These are phyloP conservation scores for Eupithecia centaureata DNA, from an alignment of 2,888 invertebrate species.

Conservation along the genomic window DNA sequence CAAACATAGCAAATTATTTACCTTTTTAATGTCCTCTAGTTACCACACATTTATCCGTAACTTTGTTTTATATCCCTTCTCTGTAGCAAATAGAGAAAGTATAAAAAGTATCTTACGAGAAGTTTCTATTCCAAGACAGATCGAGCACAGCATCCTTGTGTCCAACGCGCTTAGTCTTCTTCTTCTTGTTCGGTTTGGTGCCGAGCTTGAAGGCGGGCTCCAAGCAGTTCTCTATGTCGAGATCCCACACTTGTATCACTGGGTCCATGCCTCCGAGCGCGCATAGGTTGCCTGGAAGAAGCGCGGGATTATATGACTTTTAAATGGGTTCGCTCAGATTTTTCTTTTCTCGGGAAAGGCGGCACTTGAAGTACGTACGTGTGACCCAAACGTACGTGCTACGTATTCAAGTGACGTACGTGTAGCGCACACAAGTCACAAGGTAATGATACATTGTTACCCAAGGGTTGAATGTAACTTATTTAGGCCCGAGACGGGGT, in stretches of 20 bases:
- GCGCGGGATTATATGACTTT: slow-evolving; percentile 25
- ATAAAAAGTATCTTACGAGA: slow-evolving; percentile 75
- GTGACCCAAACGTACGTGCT: too few relatives aligned
- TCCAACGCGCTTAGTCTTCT: slow-evolving; percentile 87
- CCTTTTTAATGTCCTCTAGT: too few relatives aligned
- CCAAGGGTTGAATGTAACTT: too few relatives aligned
- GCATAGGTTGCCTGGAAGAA: slow-evolving; percentile 89
- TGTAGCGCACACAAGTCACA: too few relatives aligned
- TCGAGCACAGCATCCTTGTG: slow-evolving; percentile 96
- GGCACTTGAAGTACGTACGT: too few relatives aligned
- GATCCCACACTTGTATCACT: slow-evolving; percentile 97
- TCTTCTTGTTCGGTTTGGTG: slow-evolving; percentile 88
- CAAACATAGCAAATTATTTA: too few relatives aligned
- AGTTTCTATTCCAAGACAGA: slow-evolving; percentile 94
- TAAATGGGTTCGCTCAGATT: slow-evolving; percentile 21
- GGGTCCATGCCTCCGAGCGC: slow-evolving; percentile 97
- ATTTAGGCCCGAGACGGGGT: too few relatives aligned
- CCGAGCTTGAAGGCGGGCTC: slow-evolving; percentile 94
- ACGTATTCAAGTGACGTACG: too few relatives aligned
- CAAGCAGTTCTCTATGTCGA: slow-evolving; percentile 95
- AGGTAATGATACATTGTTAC: too few relatives aligned
- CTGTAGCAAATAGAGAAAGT: not conserved
- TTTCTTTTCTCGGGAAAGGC: not conserved
- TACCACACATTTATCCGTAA: too few relatives aligned
- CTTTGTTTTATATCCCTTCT: too few relatives aligned